Evolutionary conservation across 2,888 invertebrate genomes (phyloP).

Genomic region (Eupithecia inturbata): DNA sequence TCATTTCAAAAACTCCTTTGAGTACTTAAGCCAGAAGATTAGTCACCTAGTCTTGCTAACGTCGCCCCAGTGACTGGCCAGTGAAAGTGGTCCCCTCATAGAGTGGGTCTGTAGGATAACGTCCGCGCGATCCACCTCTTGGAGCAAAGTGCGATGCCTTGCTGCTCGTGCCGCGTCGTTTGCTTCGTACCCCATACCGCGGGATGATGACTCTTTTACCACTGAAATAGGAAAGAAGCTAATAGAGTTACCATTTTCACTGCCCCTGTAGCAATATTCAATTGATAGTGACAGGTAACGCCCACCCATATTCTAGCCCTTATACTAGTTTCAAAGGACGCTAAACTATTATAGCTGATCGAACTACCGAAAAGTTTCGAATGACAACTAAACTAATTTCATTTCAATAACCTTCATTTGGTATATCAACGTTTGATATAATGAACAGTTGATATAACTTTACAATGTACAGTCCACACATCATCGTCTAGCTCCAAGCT

Average conservation of each 20-base stretch:
- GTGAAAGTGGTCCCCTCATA: slow-evolving; percentile 79
- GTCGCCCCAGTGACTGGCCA: slow-evolving; percentile 87
- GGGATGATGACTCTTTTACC: slow-evolving; percentile 55
- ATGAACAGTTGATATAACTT: no score
- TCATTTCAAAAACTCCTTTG: not conserved
- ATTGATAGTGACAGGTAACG: not conserved
- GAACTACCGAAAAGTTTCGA: not conserved
- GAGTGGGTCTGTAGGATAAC: slow-evolving; percentile 86
- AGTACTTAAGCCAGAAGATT: not conserved
- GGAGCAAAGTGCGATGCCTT: slow-evolving; percentile 85
- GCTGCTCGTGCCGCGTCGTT: slow-evolving; percentile 85
- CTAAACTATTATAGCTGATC: not conserved
- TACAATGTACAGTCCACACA: no score
- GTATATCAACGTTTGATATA: no score
- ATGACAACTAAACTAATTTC: no score
- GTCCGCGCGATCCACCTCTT: slow-evolving; percentile 88
- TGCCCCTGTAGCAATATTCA: not conserved
- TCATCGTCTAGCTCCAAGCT: no score
- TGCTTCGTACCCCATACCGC: slow-evolving; percentile 72
- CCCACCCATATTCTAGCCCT: not conserved
- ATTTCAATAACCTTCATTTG: no score
- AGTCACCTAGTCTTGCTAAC: slow-evolving; percentile 84
- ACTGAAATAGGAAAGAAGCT: slow-evolving; percentile 17
- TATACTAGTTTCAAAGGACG: not conserved
- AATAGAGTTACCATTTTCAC: not conserved